These are phyloP conservation scores for Sisyra terminalis DNA, from an alignment of 2,888 invertebrate species.

Conservation along the genomic window DNA sequence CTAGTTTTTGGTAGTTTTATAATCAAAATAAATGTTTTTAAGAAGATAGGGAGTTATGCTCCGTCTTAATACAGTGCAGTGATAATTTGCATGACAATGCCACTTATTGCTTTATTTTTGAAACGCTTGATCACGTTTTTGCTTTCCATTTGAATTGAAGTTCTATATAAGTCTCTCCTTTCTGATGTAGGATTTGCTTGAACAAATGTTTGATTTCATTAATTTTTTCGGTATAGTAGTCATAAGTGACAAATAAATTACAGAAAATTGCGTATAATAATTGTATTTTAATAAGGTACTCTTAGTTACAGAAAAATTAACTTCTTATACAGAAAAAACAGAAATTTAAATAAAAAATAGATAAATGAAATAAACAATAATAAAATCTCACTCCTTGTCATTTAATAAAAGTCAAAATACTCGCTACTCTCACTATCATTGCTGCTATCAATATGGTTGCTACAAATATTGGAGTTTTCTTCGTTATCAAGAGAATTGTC, in stretches of 20 bases:
- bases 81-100: no score
- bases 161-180: no score
- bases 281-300: no score
- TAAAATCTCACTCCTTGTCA: background rate
- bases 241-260: background rate
- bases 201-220: background rate
- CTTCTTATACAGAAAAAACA: background rate
- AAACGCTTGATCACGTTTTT: no score
- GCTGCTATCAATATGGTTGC: background rate
- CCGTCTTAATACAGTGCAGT: no score
- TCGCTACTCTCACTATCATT: background rate
- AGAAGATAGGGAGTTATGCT: no score
- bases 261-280: background rate
- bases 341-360: background rate
- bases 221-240: background rate
- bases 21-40: no score
- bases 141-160: no score
- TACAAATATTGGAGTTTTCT: background rate
- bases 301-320: background rate
- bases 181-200: background rate
- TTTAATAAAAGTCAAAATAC: background rate
- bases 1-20: no score
- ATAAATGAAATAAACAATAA: background rate
- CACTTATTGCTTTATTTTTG: no score
- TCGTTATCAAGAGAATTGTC: slow-evolving; percentile 1